Conservation (phyloP, 1,140 invertebrate genomes). For the Papilio polytes region DNA sequence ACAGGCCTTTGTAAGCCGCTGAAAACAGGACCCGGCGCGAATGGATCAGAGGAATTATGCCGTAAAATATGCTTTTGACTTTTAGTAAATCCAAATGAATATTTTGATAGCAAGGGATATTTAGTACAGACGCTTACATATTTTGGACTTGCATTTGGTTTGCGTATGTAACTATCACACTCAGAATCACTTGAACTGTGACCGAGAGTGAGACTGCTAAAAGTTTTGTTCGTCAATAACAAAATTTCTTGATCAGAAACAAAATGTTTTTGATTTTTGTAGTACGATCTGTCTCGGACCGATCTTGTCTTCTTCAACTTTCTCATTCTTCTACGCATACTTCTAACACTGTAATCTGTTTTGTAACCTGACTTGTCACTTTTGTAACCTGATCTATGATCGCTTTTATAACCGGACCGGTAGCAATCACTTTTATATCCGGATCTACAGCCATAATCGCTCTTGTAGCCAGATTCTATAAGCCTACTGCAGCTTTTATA, state of each 20-base stretch:
- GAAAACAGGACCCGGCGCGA: constrained; percentile 82
- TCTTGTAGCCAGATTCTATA: constrained; percentile 85
- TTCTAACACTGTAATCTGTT: constrained; percentile 85
- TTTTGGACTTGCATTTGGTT: constrained; percentile 73
- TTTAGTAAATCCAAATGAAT: constrained; percentile 72
- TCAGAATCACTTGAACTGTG: constrained; percentile 82
- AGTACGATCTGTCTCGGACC: constrained; percentile 81
- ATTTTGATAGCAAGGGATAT: constrained; percentile 71
- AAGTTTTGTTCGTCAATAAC: constrained; percentile 80
- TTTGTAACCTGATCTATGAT: constrained; percentile 85
- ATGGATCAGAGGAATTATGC: constrained; percentile 76
- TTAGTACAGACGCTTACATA: constrained; percentile 77
- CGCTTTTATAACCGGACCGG: constrained; percentile 85
- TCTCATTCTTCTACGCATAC: constrained; percentile 79
- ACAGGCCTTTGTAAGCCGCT: constrained; percentile 76
- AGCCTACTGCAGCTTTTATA: constrained; percentile 85
- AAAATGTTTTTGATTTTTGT: constrained; percentile 84
- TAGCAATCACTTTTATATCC: constrained; percentile 83
- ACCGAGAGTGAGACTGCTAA: constrained; percentile 78
- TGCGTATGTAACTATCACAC: constrained; percentile 74
- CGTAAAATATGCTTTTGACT: constrained; percentile 71
- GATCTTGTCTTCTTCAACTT: constrained; percentile 83
- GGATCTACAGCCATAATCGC: constrained; percentile 84
- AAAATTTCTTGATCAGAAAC: constrained; percentile 82
- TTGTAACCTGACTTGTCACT: constrained; percentile 85